Evolutionary conservation across 2,113 vertebrate genomes (phyloP).

Genomic region (Crotalus viridis): DNA sequence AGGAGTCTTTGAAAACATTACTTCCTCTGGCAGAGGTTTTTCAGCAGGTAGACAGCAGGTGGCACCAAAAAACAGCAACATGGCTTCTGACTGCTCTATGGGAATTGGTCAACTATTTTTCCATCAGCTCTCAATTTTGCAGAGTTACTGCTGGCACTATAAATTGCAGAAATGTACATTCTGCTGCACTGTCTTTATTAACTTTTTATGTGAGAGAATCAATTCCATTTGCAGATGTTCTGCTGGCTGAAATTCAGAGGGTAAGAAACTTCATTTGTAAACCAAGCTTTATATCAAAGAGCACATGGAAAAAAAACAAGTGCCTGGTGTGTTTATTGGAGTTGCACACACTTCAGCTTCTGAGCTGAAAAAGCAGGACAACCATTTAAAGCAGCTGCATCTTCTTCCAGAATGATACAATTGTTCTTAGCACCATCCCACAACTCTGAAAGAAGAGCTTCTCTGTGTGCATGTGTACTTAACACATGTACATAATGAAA

Average conservation of each 20-base stretch:
- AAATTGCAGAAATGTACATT: slow-evolving; percentile 20
- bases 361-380: not conserved
- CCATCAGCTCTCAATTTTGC: not conserved
- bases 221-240: slow-evolving; percentile 16
- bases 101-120: not conserved
- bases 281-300: not conserved
- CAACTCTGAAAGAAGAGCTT: not conserved
- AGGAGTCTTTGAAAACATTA: not conserved
- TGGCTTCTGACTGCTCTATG: rapidly evolving
- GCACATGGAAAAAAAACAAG: not conserved
- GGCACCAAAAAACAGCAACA: slow-evolving; percentile 62
- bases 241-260: not conserved
- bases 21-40: not conserved
- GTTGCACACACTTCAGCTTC: not conserved
- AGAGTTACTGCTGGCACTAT: slow-evolving; percentile 16
- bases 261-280: not conserved
- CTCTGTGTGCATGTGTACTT: not conserved
- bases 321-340: not conserved
- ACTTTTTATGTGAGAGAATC: not conserved
- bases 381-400: not conserved
- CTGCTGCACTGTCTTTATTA: slow-evolving; percentile 10
- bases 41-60: slow-evolving; percentile 60
- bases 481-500: not conserved
- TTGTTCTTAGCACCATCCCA: not conserved
- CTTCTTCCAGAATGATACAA: not conserved